Evolutionary conservation across 2,888 invertebrate genomes (phyloP).

Genomic region (Osmoderma eremita): DNA sequence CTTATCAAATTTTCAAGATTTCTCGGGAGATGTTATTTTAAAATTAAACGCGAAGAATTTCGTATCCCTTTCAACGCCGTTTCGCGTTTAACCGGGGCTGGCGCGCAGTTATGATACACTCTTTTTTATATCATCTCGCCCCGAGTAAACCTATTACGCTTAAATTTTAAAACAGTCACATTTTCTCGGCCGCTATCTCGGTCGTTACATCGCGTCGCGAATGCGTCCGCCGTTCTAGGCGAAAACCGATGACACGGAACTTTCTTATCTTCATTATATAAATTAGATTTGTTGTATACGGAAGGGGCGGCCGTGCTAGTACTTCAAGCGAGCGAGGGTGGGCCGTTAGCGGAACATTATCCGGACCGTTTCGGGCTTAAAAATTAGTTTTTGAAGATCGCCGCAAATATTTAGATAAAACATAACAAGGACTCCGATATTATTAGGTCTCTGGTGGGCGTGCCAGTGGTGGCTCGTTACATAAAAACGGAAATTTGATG

Average conservation of each 20-base stretch:
- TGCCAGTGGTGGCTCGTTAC: too few species aligned
- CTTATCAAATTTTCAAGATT: slow-evolving; percentile 12
- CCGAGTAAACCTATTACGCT: slow-evolving; percentile 63
- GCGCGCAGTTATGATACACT: slow-evolving; percentile 35
- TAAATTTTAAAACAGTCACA: slow-evolving; percentile 65
- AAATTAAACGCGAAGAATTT: slow-evolving; percentile 20
- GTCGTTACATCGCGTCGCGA: slow-evolving; percentile 60
- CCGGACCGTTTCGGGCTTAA: slow-evolving; percentile 31
- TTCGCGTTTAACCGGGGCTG: slow-evolving; percentile 27
- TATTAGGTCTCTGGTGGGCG: too few species aligned
- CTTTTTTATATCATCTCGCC: slow-evolving; percentile 48
- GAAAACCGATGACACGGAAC: slow-evolving; percentile 62
- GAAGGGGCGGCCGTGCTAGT: slow-evolving; percentile 34
- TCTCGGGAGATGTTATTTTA: too few species aligned
- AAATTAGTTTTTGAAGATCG: slow-evolving; percentile 43
- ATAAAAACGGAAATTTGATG: too few species aligned
- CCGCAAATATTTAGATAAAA: slow-evolving; percentile 40
- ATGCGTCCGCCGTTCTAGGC: slow-evolving; percentile 49
- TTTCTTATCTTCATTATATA: slow-evolving; percentile 61
- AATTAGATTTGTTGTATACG: slow-evolving; percentile 55
- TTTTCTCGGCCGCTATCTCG: slow-evolving; percentile 61
- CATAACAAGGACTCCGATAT: slow-evolving; percentile 18
- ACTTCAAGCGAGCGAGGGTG: slow-evolving; percentile 24
- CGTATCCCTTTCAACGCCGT: slow-evolving; percentile 16
- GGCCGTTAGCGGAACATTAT: slow-evolving; percentile 34